phyloP scores from a whole-genome alignment of 2,888 invertebrate genomes.

The Proisotoma minuta region DNA sequence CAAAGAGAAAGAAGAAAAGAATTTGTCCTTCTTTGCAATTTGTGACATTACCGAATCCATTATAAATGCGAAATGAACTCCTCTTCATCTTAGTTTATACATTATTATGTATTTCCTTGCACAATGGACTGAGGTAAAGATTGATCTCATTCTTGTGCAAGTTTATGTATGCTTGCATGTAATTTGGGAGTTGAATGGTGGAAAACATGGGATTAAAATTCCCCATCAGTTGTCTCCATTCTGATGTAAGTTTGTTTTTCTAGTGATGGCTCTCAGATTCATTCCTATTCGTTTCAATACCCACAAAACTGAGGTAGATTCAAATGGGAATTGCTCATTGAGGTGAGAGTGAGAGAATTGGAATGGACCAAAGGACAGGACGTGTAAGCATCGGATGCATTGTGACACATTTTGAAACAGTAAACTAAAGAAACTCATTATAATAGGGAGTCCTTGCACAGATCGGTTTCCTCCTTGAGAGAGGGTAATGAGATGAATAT shows the following conservation, averaged over 20 bases:
- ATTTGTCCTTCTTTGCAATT: conserved; percentile 13
- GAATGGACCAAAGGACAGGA: conserved; percentile 3
- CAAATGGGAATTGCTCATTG: conserved; percentile 18
- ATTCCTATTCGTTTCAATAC: background rate
- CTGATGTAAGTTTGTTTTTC: conserved; percentile 23
- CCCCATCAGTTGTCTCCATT: conserved; percentile 13
- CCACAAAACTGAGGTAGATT: background rate
- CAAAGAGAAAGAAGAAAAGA: background rate
- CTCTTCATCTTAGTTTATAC: too few relatives aligned
- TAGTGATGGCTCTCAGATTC: background rate
- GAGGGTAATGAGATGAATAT: too few relatives aligned
- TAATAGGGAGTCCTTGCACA: background rate
- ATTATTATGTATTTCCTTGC: background rate
- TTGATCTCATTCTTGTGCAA: conserved; percentile 8
- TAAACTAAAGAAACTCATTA: background rate
- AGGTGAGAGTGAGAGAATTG: conserved; percentile 12
- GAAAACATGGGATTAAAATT: conserved; percentile 41
- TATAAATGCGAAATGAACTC: background rate
- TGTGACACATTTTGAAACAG: conserved; percentile 20
- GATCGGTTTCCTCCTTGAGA: too few relatives aligned
- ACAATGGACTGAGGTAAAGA: background rate
- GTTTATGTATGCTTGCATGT: conserved; percentile 9
- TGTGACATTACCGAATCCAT: conserved; percentile 9
- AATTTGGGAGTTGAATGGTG: conserved; percentile 12
- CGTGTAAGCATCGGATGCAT: conserved; percentile 23